These are phyloP conservation scores for Hassar affinis DNA, from an alignment of 2,113 vertebrate genomes.

Conservation along the genomic window DNA sequence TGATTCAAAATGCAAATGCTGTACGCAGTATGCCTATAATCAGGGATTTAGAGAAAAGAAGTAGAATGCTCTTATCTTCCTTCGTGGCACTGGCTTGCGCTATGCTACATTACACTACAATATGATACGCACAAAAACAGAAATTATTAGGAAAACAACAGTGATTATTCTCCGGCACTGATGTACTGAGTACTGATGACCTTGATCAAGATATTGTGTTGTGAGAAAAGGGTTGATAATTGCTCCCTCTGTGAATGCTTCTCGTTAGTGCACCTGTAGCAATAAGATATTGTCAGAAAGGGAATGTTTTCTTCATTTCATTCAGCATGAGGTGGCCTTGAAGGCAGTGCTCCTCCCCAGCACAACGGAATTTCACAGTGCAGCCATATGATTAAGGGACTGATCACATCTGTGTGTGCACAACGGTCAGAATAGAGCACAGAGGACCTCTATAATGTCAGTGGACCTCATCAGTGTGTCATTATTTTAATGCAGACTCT, in stretches of 20 bases:
- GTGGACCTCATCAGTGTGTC: background rate
- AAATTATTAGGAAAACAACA: background rate
- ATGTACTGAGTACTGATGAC: conserved; percentile 11
- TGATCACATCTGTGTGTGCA: background rate
- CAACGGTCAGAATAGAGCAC: background rate
- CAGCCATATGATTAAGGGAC: conserved; percentile 7
- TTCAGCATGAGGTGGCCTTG: background rate
- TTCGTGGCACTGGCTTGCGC: no score
- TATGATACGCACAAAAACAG: background rate
- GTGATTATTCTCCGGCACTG: background rate
- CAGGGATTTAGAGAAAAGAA: background rate
- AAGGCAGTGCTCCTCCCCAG: background rate
- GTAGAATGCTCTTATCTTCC: background rate
- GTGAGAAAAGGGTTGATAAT: background rate
- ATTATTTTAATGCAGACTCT: background rate
- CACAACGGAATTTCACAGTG: background rate
- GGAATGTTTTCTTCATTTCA: background rate
- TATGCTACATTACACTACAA: background rate
- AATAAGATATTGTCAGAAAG: background rate
- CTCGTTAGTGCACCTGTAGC: background rate
- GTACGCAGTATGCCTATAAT: background rate
- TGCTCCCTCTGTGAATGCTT: background rate
- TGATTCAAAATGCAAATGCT: background rate
- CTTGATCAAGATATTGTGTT: background rate
- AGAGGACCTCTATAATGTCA: background rate